These are phyloP conservation scores for Crioceris asparagi DNA, from an alignment of 2,888 invertebrate genomes.

Conservation along the genomic window DNA sequence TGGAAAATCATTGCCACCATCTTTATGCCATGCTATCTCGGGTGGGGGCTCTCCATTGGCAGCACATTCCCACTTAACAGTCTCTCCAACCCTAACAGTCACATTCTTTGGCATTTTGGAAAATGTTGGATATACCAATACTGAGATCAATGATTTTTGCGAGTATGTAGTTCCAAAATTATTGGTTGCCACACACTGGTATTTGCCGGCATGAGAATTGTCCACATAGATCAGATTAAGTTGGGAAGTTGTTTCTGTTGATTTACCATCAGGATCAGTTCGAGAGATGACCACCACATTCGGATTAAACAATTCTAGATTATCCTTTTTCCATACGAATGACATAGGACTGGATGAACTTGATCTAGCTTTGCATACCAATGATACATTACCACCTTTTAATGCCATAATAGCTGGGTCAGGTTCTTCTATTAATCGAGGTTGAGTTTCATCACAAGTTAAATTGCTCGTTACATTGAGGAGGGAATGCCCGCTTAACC, in stretches of 20 bases:
- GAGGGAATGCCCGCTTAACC: slow-evolving; percentile 59
- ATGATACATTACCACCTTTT: slow-evolving; percentile 73
- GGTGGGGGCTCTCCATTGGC: slow-evolving; percentile 83
- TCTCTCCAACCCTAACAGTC: slow-evolving; percentile 73
- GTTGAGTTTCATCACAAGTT: slow-evolving; percentile 71
- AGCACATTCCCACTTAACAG: slow-evolving; percentile 82
- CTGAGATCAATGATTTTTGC: slow-evolving; percentile 71
- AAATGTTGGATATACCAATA: slow-evolving; percentile 80
- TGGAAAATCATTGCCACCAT: slow-evolving; percentile 88
- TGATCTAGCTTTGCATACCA: slow-evolving; percentile 74
- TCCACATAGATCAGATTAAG: slow-evolving; percentile 66
- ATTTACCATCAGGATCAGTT: slow-evolving; percentile 44
- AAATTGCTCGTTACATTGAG: slow-evolving; percentile 58
- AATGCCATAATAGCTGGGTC: slow-evolving; percentile 72
- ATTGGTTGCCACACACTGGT: slow-evolving; percentile 88
- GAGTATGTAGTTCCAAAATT: slow-evolving; percentile 85
- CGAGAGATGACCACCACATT: slow-evolving; percentile 26
- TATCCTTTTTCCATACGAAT: slow-evolving; percentile 84
- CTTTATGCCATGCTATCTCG: slow-evolving; percentile 83
- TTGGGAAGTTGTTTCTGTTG: slow-evolving; percentile 58
- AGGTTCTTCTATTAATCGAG: slow-evolving; percentile 73
- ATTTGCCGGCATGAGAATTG: slow-evolving; percentile 74
- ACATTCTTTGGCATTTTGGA: slow-evolving; percentile 75
- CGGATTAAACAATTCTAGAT: slow-evolving; percentile 45
- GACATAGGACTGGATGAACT: slow-evolving; percentile 63